Evolutionary conservation across 2,113 vertebrate genomes (phyloP).

Genomic region (Cryptotis parvus): DNA sequence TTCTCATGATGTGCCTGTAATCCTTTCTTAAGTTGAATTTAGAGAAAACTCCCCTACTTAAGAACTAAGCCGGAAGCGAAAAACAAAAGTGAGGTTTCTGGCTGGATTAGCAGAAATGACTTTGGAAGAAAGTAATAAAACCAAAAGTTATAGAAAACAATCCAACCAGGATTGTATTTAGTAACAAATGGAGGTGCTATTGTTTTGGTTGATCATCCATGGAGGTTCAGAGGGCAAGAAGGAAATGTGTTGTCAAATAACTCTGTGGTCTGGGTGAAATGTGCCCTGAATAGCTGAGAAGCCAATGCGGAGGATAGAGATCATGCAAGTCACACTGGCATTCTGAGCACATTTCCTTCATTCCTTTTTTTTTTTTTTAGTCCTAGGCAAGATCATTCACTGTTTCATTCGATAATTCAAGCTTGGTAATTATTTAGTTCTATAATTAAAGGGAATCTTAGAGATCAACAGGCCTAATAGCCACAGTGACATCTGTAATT

Average conservation of each 20-base stretch:
- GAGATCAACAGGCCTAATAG: background rate
- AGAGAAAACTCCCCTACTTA: constrained; percentile 5
- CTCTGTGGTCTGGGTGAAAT: constrained; percentile 30
- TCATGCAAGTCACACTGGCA: background rate
- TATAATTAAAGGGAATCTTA: background rate
- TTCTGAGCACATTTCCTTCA: background rate
- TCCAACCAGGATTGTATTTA: constrained; percentile 41
- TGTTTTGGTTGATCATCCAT: constrained; percentile 57
- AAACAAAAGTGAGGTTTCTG: constrained; percentile 4
- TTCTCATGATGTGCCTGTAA: constrained; percentile 23
- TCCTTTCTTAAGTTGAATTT: constrained; percentile 11
- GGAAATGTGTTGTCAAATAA: constrained; percentile 49
- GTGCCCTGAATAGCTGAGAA: constrained; percentile 41
- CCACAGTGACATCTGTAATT: background rate
- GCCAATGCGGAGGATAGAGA: background rate
- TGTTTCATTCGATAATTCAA: background rate
- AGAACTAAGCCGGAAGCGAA: constrained; percentile 35
- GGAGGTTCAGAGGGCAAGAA: constrained; percentile 27
- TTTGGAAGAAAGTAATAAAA: constrained; percentile 42
- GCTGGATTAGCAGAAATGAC: constrained; percentile 53
- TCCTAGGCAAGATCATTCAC: background rate
- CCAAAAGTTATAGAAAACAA: constrained; percentile 45
- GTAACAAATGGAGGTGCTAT: constrained; percentile 24
- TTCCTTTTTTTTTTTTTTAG: background rate
- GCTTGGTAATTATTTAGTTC: constrained; percentile 6